Evolutionary conservation across 2,888 invertebrate genomes (phyloP), one percentile per base, ranked within the genome.

Genomic region (Apodemia zela): DNA sequence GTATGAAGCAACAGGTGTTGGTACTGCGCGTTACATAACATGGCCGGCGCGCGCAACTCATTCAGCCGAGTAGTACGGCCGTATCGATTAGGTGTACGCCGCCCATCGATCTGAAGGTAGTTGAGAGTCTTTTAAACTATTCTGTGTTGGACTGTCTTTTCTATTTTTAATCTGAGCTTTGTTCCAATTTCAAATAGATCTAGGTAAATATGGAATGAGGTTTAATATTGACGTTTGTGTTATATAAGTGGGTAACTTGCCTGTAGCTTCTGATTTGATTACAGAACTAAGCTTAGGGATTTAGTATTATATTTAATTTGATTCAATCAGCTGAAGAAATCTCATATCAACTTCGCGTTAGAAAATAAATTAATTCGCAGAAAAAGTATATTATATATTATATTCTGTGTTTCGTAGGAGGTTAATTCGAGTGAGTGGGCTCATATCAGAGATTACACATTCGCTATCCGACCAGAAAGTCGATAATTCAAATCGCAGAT

Each of bases 1-100:
- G 87, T 86, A 84, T 42, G 42, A 76, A 80, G 84, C 89, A 89
- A 91, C 90, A 91, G 89, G 90, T 90, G 84, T 73, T 73, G 72
- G 76, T 73, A 49, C 18, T 86, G 87, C 84, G 88, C 86, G 82
- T 88, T 90, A 89, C 85, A 87, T 89, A 89, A 88, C 83, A 71
- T 71, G 62, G 72, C 66, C 80, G 80, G 88, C 89, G 86, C 90
- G 90, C 90, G 90, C 90, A 89, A 67, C 63, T 78, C 89, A 89
- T 89, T 90, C 82, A 89, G 81, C 67, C 72, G 73, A 76, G 84
- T 88, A 79, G 84, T 89, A 89, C 87, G 85, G 69, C 42, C 42
- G 67, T 88, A 90, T 90, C 87, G 89, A 89, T 87, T 82, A 76
- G 80, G 77, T 77, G 87, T 87, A 87, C 81, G 82, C 42, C 76